phyloP scores from a whole-genome alignment of 2,797 vertebrate genomes.

The Threskiornis aethiopicus region DNA sequence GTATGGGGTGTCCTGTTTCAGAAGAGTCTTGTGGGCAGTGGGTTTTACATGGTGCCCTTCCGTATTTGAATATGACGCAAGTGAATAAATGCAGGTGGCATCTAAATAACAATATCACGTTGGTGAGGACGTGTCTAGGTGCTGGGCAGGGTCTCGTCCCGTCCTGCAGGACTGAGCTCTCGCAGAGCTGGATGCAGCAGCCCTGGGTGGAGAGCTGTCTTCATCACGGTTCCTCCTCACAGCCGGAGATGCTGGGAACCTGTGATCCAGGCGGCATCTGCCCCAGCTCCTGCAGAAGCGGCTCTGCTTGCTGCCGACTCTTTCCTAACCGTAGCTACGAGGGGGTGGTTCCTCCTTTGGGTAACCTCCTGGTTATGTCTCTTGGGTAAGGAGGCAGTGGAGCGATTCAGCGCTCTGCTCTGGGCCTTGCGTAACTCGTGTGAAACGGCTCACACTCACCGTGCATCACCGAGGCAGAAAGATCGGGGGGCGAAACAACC shows the following conservation, averaged over 20 bases:
- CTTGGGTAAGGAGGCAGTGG: background rate
- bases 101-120: accelerated
- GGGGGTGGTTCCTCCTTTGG: background rate
- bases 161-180: background rate
- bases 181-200: background rate
- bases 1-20: background rate
- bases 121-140: background rate
- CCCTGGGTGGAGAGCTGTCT: background rate
- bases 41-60: background rate
- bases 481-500: background rate
- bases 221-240: accelerated
- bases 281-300: background rate
- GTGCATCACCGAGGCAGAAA: background rate
- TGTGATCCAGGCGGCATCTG: accelerated
- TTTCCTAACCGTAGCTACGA: background rate
- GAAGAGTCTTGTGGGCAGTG: accelerated
- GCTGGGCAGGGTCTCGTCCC: background rate
- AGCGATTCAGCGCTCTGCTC: background rate
- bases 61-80: background rate
- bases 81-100: background rate
- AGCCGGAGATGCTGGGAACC: background rate
- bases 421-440: background rate
- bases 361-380: background rate
- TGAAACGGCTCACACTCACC: accelerated
- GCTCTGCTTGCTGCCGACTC: background rate